A percentile compares a stretch with the other conserved stretches of the same genome.
Conservation (phyloP, 2,797 vertebrate genomes). For the Steatocranus sp. region DNA sequence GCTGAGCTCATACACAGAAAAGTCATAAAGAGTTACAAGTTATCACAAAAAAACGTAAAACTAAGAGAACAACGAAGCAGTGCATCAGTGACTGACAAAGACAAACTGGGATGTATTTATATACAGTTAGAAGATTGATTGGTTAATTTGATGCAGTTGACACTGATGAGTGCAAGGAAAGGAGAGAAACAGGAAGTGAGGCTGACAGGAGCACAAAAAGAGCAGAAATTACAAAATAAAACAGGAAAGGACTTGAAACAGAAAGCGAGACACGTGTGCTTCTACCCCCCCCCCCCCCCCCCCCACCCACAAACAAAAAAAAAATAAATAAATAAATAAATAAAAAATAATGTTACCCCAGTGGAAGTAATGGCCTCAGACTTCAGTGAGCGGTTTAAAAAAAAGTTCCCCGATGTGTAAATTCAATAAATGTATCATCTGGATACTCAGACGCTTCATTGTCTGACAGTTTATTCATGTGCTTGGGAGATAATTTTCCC, state of each 20-base stretch:
- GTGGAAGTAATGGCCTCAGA: neutral
- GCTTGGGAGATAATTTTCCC: neutral
- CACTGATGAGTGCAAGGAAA: neutral
- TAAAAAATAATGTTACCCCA: neutral
- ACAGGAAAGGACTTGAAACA: neutral
- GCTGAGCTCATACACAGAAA: neutral
- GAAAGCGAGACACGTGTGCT: neutral
- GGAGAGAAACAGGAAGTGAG: neutral
- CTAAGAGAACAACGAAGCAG: neutral
- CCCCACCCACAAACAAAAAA: too few relatives aligned
- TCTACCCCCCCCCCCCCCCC: too few relatives aligned
- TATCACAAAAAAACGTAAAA: neutral
- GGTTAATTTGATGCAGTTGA: neutral
- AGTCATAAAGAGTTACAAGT: neutral
- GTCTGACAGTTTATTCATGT: neutral
- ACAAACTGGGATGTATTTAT: neutral
- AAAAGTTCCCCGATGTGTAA: neutral
- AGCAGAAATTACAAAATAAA: neutral
- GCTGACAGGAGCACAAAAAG: neutral
- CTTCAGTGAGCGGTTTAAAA: neutral
- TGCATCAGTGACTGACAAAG: neutral
- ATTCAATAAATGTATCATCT: neutral
- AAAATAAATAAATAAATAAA: fast-evolving
- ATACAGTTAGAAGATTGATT: neutral
- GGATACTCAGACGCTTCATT: neutral